Conservation (phyloP, 2,113 vertebrate species). For the Paracanthobrama guichenoti region DNA sequence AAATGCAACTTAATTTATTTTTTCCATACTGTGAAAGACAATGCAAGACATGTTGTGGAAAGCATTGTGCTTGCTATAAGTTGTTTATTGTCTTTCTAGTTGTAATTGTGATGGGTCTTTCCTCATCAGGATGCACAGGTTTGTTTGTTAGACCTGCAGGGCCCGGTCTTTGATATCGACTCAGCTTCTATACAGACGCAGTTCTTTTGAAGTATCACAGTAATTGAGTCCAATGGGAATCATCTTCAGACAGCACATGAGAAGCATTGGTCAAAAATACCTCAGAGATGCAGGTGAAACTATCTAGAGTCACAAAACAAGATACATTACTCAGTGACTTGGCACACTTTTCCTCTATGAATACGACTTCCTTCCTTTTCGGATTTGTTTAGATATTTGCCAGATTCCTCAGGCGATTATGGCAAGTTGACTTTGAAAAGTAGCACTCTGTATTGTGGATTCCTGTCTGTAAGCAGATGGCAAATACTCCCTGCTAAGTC, state of each 20-base stretch:
- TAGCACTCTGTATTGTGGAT: background rate
- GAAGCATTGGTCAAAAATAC: background rate
- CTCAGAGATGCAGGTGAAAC: slow-evolving; percentile 3
- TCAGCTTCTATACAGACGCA: slow-evolving; percentile 52
- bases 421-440: slow-evolving; percentile 7
- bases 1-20: too few species aligned
- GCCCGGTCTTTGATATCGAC: slow-evolving; percentile 22
- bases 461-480: slow-evolving; percentile 9
- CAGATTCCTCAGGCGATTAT: background rate
- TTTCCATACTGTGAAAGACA: background rate
- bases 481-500: background rate
- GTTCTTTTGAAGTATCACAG: slow-evolving; percentile 62
- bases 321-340: background rate
- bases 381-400: background rate
- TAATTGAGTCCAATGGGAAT: slow-evolving; percentile 66
- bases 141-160: slow-evolving; percentile 21
- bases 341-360: background rate
- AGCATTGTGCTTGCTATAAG: background rate
- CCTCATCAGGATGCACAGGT: background rate
- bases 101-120: slow-evolving; percentile 9
- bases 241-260: slow-evolving; percentile 15
- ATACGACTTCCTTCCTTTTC: background rate
- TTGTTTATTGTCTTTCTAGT: background rate
- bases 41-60: too few species aligned
- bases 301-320: slow-evolving; percentile 23